Percentiles rank a stretch among this genome's conserved stretches.
Evolutionary conservation across 2,113 vertebrate genomes (phyloP).

Genomic region (Melanocharis versteri): DNA sequence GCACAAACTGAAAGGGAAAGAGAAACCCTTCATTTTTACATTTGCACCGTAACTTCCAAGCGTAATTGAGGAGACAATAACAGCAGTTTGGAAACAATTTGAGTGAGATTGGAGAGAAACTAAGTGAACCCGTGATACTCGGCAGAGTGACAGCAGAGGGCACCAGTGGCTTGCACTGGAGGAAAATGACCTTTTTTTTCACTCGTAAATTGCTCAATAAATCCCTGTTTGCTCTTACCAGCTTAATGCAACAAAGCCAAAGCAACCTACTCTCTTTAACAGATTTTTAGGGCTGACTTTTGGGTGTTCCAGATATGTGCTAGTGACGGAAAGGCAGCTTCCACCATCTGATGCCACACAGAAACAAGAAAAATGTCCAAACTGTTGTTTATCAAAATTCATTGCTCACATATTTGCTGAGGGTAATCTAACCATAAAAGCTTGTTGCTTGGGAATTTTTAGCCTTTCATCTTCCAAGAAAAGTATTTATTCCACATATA

Average conservation of each 20-base stretch:
- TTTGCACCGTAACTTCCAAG: background rate
- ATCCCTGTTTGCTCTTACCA: background rate
- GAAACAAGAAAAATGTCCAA: background rate
- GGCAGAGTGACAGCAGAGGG: constrained; percentile 73
- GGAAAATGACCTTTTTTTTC: background rate
- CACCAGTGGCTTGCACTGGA: constrained; percentile 53
- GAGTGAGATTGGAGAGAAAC: background rate
- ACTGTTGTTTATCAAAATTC: background rate
- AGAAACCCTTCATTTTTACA: background rate
- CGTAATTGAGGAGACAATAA: background rate
- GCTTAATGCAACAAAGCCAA: background rate
- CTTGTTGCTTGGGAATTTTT: background rate
- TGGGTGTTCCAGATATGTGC: background rate
- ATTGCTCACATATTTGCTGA: background rate
- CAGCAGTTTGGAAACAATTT: background rate
- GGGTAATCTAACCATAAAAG: background rate
- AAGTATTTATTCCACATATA: background rate
- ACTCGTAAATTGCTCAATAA: background rate
- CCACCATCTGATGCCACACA: background rate
- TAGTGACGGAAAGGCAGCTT: background rate
- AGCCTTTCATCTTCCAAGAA: background rate
- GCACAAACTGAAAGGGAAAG: background rate
- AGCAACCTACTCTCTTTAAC: background rate
- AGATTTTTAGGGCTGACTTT: background rate
- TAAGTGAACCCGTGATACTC: background rate